Evolutionary conservation across 2,888 invertebrate species (phyloP).

Genomic region (Chirona hameri): DNA sequence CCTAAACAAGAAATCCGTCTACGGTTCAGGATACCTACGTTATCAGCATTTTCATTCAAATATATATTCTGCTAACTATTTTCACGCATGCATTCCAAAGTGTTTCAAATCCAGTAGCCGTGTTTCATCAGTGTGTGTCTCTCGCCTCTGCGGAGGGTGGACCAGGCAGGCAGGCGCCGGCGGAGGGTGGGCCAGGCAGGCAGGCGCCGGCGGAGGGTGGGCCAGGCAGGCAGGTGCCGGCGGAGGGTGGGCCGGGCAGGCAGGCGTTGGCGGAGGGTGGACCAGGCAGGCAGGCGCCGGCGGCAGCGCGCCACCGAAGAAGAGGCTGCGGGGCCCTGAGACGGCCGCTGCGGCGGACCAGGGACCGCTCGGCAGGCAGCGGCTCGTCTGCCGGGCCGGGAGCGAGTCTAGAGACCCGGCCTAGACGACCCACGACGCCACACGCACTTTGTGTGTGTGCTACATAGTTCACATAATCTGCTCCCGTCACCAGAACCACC

Average conservation of each 20-base stretch:
- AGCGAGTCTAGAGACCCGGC: neutral
- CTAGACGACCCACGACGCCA: neutral
- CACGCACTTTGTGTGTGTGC: no score
- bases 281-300: neutral
- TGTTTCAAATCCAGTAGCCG: no score
- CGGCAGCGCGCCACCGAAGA: slow-evolving; percentile 10
- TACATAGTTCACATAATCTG: no score
- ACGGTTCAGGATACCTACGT: no score
- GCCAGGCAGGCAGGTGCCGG: slow-evolving; percentile 5
- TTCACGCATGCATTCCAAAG: no score
- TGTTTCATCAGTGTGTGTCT: no score
- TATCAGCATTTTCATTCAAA: no score
- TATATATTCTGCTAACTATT: no score
- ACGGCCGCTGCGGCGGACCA: neutral
- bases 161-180: neutral
- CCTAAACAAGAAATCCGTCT: no score
- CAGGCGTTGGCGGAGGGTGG: neutral
- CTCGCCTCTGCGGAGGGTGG: no score
- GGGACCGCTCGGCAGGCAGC: slow-evolving; percentile 24
- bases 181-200: neutral
- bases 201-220: neutral
- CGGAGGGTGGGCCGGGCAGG: neutral
- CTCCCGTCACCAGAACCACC: neutral
- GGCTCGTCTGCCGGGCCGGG: neutral
- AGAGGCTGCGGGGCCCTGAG: neutral